Conservation (phyloP, 2,113 vertebrate species). For the Platichthys flesus region DNA sequence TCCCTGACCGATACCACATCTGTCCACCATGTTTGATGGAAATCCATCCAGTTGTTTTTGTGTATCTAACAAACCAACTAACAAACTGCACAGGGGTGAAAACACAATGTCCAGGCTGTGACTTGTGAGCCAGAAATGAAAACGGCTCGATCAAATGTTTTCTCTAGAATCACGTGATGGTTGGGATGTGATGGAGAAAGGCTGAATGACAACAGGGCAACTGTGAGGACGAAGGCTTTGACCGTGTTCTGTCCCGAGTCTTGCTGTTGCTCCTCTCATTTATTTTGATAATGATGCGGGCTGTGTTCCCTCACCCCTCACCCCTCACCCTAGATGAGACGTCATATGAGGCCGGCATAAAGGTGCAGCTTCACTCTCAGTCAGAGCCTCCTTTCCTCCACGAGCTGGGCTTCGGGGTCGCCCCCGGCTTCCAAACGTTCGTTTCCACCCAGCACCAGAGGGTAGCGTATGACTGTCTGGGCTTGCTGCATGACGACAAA, state of each 20-base stretch:
- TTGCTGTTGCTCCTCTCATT: constrained; percentile 34
- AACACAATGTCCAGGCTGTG: background rate
- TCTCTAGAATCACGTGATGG: background rate
- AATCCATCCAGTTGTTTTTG: too few relatives aligned
- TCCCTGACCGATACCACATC: too few relatives aligned
- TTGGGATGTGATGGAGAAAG: constrained; percentile 18
- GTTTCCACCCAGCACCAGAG: constrained; percentile 84
- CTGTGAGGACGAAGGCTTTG: background rate
- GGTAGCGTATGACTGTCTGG: constrained; percentile 77
- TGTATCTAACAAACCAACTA: too few relatives aligned
- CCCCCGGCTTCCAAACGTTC: constrained; percentile 89
- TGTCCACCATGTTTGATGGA: too few relatives aligned
- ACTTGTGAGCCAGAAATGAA: constrained; percentile 16
- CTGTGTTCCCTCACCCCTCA: constrained; percentile 70
- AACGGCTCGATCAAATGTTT: background rate
- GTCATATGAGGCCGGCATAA: constrained; percentile 82
- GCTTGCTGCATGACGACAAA: constrained; percentile 69
- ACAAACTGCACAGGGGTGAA: too few relatives aligned
- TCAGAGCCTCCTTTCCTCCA: constrained; percentile 81
- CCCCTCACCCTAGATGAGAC: constrained; percentile 76
- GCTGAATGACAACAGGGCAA: constrained; percentile 43
- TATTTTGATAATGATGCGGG: constrained; percentile 62
- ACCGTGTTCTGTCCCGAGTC: constrained; percentile 31
- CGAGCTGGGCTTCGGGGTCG: constrained; percentile 81
- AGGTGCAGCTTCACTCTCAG: constrained; percentile 83